phyloP scores from a whole-genome alignment of 2,113 vertebrate species.

The Pardalotus punctatus region DNA sequence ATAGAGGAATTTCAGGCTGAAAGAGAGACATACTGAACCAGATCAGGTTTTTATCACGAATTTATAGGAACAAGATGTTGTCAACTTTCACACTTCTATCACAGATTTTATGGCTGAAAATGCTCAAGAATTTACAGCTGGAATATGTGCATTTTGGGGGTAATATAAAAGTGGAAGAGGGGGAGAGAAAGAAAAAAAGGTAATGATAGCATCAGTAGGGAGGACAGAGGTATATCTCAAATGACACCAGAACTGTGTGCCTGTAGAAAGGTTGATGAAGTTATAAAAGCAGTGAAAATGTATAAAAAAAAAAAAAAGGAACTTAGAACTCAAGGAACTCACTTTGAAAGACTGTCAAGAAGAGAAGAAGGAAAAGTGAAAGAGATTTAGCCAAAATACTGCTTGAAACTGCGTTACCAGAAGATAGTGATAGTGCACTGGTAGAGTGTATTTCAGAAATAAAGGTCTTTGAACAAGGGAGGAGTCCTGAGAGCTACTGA shows the following conservation, averaged over 20 bases:
- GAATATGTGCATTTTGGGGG: not conserved
- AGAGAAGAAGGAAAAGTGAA: not conserved
- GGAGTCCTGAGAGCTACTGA: not conserved
- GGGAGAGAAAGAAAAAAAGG: not conserved
- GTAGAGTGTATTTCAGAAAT: not conserved
- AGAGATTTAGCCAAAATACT: not conserved
- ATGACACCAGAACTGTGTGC: not conserved
- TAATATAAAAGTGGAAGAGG: not conserved
- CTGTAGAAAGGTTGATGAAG: not conserved
- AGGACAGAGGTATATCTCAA: not conserved
- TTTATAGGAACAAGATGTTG: not conserved
- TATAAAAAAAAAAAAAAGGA: fast-evolving
- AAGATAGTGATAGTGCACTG: fast-evolving
- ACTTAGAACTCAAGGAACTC: not conserved
- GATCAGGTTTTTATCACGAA: not conserved
- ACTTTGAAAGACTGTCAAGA: not conserved
- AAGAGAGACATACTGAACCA: not conserved
- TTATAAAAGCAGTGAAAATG: not conserved
- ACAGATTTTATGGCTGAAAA: not conserved
- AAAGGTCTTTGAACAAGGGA: not conserved
- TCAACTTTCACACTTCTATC: not conserved
- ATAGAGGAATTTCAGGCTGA: not conserved
- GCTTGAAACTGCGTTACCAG: not conserved
- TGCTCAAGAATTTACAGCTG: not conserved
- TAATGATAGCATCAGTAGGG: not conserved